A percentile compares a stretch with the other conserved stretches of the same genome.
Conservation (phyloP, 2,113 vertebrate genomes). For the Scomber colias region DNA sequence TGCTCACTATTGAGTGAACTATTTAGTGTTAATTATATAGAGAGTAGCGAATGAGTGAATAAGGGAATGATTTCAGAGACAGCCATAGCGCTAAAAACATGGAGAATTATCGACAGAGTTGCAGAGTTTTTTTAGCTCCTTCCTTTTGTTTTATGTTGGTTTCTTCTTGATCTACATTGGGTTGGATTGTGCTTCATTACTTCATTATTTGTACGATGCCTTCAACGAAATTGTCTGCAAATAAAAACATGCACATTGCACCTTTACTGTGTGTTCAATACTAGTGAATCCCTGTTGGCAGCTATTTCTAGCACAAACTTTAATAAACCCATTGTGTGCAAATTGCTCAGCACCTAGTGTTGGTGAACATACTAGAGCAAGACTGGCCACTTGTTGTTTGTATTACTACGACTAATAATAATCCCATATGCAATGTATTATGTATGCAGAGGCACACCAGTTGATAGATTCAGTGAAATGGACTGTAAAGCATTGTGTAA, state of each 20-base stretch:
- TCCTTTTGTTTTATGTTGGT: not conserved
- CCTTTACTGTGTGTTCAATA: not conserved
- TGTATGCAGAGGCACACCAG: slow-evolving; percentile 31
- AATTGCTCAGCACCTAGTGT: not conserved
- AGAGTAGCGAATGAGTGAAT: too few relatives aligned
- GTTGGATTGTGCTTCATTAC: too few relatives aligned
- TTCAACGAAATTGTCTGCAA: too few relatives aligned
- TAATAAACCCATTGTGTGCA: not conserved
- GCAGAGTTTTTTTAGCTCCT: not conserved
- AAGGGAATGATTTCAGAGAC: too few relatives aligned
- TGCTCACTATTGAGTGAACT: too few relatives aligned
- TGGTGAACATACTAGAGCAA: too few relatives aligned
- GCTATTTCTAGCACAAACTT: slow-evolving; percentile 10
- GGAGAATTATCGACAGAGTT: not conserved
- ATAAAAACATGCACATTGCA: not conserved
- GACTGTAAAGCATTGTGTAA: slow-evolving; percentile 43
- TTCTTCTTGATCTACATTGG: too few relatives aligned
- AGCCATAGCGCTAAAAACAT: not conserved
- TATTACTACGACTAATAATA: slow-evolving; percentile 11
- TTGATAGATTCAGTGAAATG: slow-evolving; percentile 10
- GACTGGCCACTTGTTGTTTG: not conserved
- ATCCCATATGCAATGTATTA: slow-evolving; percentile 15
- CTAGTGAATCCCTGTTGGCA: not conserved
- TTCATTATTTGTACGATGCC: too few relatives aligned
- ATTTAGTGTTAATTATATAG: too few relatives aligned